Conservation (phyloP, 2,113 vertebrate genomes). For the Baryphthengus martii region DNA sequence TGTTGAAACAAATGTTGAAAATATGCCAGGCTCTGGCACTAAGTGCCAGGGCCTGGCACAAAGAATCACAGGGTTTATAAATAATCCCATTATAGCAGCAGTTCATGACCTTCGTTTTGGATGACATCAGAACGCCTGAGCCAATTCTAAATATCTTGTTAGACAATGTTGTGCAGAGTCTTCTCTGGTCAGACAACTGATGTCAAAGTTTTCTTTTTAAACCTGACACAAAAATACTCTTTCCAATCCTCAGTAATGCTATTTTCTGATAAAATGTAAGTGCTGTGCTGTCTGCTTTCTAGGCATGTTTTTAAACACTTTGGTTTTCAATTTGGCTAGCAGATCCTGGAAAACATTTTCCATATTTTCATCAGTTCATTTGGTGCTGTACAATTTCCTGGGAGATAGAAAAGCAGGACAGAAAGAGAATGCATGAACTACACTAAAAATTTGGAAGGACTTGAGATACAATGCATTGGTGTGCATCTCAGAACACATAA, state of each 20-base stretch:
- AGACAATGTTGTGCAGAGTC: background rate
- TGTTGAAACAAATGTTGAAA: background rate
- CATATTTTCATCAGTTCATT: background rate
- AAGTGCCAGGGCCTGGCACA: background rate
- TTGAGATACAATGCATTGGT: background rate
- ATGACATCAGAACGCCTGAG: background rate
- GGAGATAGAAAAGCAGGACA: background rate
- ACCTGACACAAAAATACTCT: rapidly evolving
- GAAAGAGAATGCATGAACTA: background rate
- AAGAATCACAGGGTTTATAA: background rate
- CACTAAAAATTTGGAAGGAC: background rate
- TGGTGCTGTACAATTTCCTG: background rate
- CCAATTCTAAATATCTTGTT: background rate
- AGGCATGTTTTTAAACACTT: background rate
- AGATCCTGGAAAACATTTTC: background rate
- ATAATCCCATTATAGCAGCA: background rate
- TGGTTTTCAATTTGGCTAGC: background rate
- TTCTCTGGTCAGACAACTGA: background rate
- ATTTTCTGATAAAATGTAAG: background rate
- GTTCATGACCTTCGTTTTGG: background rate
- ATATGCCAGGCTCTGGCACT: background rate
- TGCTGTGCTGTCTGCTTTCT: background rate
- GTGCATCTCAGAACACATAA: background rate
- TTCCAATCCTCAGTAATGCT: background rate
- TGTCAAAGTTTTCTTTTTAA: background rate